A percentile compares a stretch with the other conserved stretches of the same genome.
These are phyloP conservation scores for Troides oblongomaculatus DNA, from an alignment of 2,888 invertebrate species.

Conservation along the genomic window DNA sequence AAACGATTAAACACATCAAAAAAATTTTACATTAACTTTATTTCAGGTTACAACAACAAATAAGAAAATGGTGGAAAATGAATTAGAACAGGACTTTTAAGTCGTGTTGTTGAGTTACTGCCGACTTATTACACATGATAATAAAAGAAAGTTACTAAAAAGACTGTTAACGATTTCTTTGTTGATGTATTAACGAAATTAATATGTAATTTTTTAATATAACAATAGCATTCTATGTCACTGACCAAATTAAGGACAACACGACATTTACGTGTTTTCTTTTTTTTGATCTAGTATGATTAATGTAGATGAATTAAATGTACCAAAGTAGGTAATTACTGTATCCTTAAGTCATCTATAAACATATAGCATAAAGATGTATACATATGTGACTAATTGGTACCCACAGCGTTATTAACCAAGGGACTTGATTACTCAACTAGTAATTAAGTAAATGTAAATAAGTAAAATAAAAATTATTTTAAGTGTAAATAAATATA, in stretches of 20 bases:
- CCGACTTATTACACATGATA: no score
- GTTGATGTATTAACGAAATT: not conserved
- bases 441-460: constrained; percentile 20
- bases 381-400: constrained; percentile 28
- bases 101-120: not conserved
- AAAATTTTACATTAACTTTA: not conserved
- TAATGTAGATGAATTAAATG: constrained; percentile 33
- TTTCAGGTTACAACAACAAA: constrained; percentile 13
- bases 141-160: constrained; percentile 3
- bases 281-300: constrained; percentile 53
- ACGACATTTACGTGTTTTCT: constrained; percentile 48
- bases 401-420: constrained; percentile 36
- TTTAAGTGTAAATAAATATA: constrained; percentile 22
- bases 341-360: constrained; percentile 31
- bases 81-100: constrained; percentile 11
- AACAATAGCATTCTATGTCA: constrained; percentile 25
- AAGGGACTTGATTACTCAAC: constrained; percentile 23
- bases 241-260: constrained; percentile 60
- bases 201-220: not conserved
- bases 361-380: constrained; percentile 3
- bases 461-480: constrained; percentile 25
- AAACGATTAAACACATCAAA: not conserved
- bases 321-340: constrained; percentile 52
- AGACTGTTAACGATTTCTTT: constrained; percentile 12
- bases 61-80: not conserved